Conservation (phyloP, 1,140 invertebrate genomes). For the Drosophila simulans region DNA sequence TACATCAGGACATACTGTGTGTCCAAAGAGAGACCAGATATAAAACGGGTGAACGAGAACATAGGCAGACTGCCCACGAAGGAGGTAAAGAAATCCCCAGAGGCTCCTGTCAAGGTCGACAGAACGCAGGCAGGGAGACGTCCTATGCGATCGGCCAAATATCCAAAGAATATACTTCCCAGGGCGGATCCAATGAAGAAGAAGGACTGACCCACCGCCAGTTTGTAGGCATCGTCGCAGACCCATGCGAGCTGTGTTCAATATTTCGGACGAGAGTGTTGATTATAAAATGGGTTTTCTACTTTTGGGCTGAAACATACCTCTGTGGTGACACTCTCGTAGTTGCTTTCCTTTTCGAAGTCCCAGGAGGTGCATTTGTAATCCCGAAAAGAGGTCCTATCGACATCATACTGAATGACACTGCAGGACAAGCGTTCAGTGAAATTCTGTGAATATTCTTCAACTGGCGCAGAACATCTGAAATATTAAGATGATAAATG, state of each 20-base stretch:
- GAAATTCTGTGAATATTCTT: not conserved
- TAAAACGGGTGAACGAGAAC: slow-evolving; percentile 86
- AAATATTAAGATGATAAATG: not conserved
- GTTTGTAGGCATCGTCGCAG: slow-evolving; percentile 86
- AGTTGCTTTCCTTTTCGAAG: slow-evolving; percentile 84
- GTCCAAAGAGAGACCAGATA: slow-evolving; percentile 87
- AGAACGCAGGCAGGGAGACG: slow-evolving; percentile 86
- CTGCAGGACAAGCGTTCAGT: slow-evolving; percentile 3
- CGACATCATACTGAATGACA: slow-evolving; percentile 5
- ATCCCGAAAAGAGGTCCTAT: not conserved
- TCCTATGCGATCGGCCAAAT: slow-evolving; percentile 86
- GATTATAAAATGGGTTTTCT: slow-evolving; percentile 14
- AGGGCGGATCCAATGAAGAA: slow-evolving; percentile 87
- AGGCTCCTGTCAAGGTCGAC: slow-evolving; percentile 85
- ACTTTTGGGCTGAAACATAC: slow-evolving; percentile 78
- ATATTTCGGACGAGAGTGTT: slow-evolving; percentile 37
- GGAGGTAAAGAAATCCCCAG: slow-evolving; percentile 86
- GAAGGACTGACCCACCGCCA: slow-evolving; percentile 86
- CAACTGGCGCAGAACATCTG: slow-evolving; percentile 5
- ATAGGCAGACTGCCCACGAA: slow-evolving; percentile 84
- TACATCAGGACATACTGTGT: slow-evolving; percentile 87
- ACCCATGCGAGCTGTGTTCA: slow-evolving; percentile 87
- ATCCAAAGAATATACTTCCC: slow-evolving; percentile 86
- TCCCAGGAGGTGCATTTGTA: slow-evolving; percentile 83
- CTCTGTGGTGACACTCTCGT: slow-evolving; percentile 86